Evolutionary conservation across 2,888 invertebrate species (phyloP), one percentile per base, ranked within the genome.

Genomic region (Harpalus rufipes): DNA sequence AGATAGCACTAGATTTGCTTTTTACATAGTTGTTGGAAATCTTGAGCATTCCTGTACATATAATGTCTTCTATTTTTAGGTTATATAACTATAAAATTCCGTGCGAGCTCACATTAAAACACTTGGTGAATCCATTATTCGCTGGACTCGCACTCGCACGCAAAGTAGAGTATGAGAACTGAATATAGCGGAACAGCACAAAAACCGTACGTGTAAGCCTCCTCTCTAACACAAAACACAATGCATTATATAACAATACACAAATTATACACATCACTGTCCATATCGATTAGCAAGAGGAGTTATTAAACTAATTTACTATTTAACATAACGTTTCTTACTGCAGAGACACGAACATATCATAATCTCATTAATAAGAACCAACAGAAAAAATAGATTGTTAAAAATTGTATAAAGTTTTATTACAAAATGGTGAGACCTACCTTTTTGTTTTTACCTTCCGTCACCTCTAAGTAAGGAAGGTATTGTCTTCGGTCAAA

Each of bases 51-150:
- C 58, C 44, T 58, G 14, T 32, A 58, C 58, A 78, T 59, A 44
- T 76, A 76, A 76, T 56, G 58, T 78, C 59, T 78, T 78, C 61
- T 80, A 80, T 80, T 80, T 80, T 80, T 80, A 80, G 80, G 80
- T 80, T 80, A 80, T 80, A 80, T 80, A 32, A 80, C 80, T 80
- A 80, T 59, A 80, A 78, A 80, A 80, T 80, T 80, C 80, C 41
- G 56, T 41, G 59, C 80, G 59, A 80, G 80, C 61, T 59, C 39
- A 80, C 80, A 80, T 80, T 80, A 80, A 80, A 80, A 80, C 80
- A 80, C 80, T 80, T 80, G 59, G 61, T 61, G 80, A 80, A 80
- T 80, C 80, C 61, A 80, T 80, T 80, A 80, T 80, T 80, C 18
- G 59, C 61, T 18, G 56, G 59, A 39, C 59, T 78, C 39, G 80